Base-by-base conservation (phyloP, 1,140 invertebrate genomes). In the Mycetomoellerius zeteki region DNA sequence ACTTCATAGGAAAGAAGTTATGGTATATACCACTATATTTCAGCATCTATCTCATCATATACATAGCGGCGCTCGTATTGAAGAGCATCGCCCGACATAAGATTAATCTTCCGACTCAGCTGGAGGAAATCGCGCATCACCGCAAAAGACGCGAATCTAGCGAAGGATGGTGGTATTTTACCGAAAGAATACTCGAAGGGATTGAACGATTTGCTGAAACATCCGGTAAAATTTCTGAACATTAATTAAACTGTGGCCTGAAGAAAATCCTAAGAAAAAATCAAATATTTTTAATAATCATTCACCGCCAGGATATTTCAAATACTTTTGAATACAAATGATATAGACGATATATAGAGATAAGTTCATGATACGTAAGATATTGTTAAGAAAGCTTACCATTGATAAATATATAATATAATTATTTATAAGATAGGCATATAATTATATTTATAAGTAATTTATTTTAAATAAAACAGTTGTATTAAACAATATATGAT, bases 11-110 rank as follows among this genome's bases (percentile, higher is more conserved):
- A 0, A 96, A 97, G 85, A 98, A 98, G 91, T 95, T 98, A 3
- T 98, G 97, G 96, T 98, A 98, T 90, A 95, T 98, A 62, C 98
- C 98, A 0, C 92, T 98, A 16, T 98, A 98, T 92, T 98, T 98
- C 91, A 98, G 97, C 84, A 97, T 98, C n/a, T 98, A 97, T 90
- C 98, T 98, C 91, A 97, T 97, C 82, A 96, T 98, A 82, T 98
- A 98, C 89, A 97, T 98, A 2, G 96, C 97, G 3, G 97, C 97
- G 56, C 95, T 98, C 10, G 97, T 98, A 67, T 95, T 98, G 2
- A 98, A 98, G 93, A 97, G 97, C 8, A 96, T 98, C 62, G 96
- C 97, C 14, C 96, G 97, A 75, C 97, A 98, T 92, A 98, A 98
- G 95, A 96, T 97, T 62, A 93, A 94, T 69, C 95, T 96, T 47